These are phyloP conservation scores for Lontra canadensis DNA, from an alignment of 2,113 vertebrate genomes.

Conservation along the genomic window DNA sequence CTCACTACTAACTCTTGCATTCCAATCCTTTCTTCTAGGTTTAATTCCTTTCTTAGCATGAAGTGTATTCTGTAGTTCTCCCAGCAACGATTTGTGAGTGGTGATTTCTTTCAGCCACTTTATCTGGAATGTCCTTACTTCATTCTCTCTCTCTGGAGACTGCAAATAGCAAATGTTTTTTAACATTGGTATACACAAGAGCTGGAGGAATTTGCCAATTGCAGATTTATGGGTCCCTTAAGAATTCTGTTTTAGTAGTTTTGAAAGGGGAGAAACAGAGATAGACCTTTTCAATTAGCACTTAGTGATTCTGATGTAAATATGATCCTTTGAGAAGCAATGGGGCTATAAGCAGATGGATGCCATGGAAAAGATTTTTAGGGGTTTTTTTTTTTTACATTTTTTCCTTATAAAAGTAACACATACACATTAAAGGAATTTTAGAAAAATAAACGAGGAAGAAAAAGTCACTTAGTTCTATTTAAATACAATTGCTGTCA, in stretches of 20 bases:
- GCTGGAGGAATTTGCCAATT: not conserved
- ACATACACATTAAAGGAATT: not conserved
- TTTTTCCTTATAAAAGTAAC: not conserved
- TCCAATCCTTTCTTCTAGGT: not conserved
- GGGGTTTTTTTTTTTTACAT: not conserved
- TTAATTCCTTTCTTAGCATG: not conserved
- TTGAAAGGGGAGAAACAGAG: not conserved
- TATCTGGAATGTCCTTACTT: not conserved
- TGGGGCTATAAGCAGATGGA: not conserved
- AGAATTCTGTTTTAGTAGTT: not conserved
- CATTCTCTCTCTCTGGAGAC: not conserved
- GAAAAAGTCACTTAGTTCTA: not conserved
- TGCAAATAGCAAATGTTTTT: not conserved
- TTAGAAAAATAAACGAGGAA: not conserved
- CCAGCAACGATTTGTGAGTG: not conserved
- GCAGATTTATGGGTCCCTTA: not conserved
- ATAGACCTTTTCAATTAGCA: not conserved
- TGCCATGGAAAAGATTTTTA: not conserved
- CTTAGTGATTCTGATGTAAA: not conserved
- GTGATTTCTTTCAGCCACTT: not conserved
- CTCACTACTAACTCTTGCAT: not conserved
- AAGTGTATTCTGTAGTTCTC: not conserved
- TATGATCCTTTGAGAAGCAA: not conserved
- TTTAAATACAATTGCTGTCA: not conserved
- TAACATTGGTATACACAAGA: not conserved